These are phyloP conservation scores for Danio jaintianensis DNA, from an alignment of 2,797 vertebrate genomes.

Conservation along the genomic window DNA sequence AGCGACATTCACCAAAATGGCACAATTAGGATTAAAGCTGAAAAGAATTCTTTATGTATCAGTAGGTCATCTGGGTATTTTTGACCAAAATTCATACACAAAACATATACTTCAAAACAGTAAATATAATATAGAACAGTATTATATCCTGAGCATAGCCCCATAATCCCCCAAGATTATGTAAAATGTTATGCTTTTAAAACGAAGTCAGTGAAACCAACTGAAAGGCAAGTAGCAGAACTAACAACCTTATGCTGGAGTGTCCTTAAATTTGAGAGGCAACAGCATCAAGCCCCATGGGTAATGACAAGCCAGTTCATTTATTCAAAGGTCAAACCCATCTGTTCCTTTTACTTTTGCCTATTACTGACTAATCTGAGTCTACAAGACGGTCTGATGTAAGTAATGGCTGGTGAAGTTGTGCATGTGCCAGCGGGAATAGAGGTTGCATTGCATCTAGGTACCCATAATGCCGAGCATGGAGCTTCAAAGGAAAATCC, in stretches of 20 bases:
- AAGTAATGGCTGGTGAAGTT: slow-evolving; percentile 23
- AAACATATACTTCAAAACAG: neutral
- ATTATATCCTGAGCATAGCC: neutral
- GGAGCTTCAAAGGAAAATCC: slow-evolving; percentile 13
- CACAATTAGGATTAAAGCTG: too few relatives aligned
- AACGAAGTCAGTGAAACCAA: neutral
- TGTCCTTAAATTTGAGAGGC: neutral
- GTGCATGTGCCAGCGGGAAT: slow-evolving; percentile 13
- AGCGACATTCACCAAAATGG: too few relatives aligned
- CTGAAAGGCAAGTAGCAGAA: neutral
- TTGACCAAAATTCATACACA: neutral
- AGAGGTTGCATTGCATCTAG: neutral
- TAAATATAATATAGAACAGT: neutral
- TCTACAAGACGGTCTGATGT: slow-evolving; percentile 14
- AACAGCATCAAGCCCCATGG: neutral
- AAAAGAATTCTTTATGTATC: too few relatives aligned
- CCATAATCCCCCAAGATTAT: neutral
- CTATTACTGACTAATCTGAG: slow-evolving; percentile 17
- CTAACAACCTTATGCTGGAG: slow-evolving; percentile 11
- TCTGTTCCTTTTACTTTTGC: slow-evolving; percentile 32
- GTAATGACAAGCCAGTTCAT: slow-evolving; percentile 21
- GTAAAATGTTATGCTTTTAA: neutral
- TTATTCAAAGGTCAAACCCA: slow-evolving; percentile 44
- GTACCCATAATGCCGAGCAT: slow-evolving; percentile 11
- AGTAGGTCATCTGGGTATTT: too few relatives aligned